A percentile compares a stretch with the other conserved stretches of the same genome.
phyloP scores from a whole-genome alignment of 2,797 vertebrate species.

The Echiichthys vipera region DNA sequence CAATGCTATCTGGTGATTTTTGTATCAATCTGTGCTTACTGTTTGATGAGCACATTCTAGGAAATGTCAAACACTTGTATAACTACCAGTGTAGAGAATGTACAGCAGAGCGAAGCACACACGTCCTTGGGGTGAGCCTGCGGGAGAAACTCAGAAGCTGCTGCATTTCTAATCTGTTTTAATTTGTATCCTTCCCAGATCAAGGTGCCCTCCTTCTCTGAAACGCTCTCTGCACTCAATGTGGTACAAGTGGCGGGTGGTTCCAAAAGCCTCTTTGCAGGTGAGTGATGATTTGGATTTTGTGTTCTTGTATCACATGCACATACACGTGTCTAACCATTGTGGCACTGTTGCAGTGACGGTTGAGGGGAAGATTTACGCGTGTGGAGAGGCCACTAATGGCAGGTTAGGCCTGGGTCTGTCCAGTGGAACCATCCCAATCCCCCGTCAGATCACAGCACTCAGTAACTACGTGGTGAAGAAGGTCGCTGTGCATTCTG shows the following conservation, averaged over 20 bases:
- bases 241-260: slow-evolving; percentile 98
- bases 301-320: background rate
- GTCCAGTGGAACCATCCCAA: slow-evolving; percentile 96
- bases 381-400: slow-evolving; percentile 98
- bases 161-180: background rate
- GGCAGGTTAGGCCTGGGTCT: slow-evolving; percentile 95
- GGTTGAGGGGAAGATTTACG: slow-evolving; percentile 96
- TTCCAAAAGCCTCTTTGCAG: slow-evolving; percentile 99
- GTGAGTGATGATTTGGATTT: slow-evolving; percentile 70
- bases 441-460: slow-evolving; percentile 95
- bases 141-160: background rate
- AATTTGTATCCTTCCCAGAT: slow-evolving; percentile 84
- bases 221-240: slow-evolving; percentile 96
- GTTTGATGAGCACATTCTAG: background rate
- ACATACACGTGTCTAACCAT: background rate
- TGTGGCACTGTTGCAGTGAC: slow-evolving; percentile 86
- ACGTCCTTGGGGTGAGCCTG: background rate
- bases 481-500: slow-evolving; percentile 99
- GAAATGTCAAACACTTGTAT: background rate
- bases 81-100: background rate
- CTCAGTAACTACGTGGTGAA: slow-evolving; percentile 98
- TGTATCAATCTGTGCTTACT: background rate
- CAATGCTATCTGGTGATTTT: background rate
- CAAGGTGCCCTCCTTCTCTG: slow-evolving; percentile 98
- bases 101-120: background rate